Conservation (phyloP, 2,113 vertebrate species). For the Upupa epops region DNA sequence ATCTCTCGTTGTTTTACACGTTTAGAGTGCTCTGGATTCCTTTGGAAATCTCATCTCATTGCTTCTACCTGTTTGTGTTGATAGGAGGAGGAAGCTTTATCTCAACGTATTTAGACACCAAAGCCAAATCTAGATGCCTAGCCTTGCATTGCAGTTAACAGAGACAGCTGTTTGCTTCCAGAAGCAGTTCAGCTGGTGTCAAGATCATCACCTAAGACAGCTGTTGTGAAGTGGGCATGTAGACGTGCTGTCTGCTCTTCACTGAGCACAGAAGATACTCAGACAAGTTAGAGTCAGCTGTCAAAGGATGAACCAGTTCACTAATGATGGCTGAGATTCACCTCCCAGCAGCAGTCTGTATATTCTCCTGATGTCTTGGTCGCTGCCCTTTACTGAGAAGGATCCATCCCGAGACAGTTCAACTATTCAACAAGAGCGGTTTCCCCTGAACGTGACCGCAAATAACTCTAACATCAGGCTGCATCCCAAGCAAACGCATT, state of each 20-base stretch:
- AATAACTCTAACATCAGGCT: neutral
- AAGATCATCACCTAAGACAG: neutral
- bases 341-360: fast-evolving
- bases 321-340: neutral
- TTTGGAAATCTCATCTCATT: neutral
- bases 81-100: neutral
- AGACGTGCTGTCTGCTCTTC: neutral
- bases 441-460: neutral
- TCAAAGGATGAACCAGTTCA: neutral
- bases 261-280: neutral
- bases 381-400: neutral
- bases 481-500: neutral
- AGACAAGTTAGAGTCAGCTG: neutral
- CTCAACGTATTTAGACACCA: neutral
- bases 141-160: neutral
- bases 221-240: neutral
- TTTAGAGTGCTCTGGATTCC: neutral
- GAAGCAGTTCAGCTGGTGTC: neutral
- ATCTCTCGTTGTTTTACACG: neutral
- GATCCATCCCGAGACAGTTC: neutral
- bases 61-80: neutral
- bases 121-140: neutral
- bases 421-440: neutral
- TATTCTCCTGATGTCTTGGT: neutral
- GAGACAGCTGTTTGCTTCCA: neutral